A percentile compares a stretch with the other conserved stretches of the same genome.
These are phyloP conservation scores for Antheraea assamensis DNA, from an alignment of 2,888 invertebrate species.

Conservation along the genomic window DNA sequence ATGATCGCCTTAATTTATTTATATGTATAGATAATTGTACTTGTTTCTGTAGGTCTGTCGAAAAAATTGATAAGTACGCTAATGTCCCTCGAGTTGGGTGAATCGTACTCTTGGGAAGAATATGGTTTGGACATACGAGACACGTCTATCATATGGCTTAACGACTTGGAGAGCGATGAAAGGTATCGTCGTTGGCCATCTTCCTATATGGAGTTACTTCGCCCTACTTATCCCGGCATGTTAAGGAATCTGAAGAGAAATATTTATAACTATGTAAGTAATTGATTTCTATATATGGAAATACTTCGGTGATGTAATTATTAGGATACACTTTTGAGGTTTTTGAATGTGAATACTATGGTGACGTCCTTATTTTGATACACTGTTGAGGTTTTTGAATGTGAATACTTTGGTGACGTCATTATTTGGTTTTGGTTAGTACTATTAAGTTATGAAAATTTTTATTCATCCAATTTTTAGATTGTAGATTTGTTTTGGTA, in stretches of 20 bases:
- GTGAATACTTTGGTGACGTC: not conserved
- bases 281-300: not conserved
- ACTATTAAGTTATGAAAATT: not conserved
- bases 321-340: too few relatives aligned
- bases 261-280: constrained; percentile 89
- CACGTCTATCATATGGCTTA: constrained; percentile 95
- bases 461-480: not conserved
- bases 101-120: constrained; percentile 83
- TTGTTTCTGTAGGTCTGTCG: constrained; percentile 76
- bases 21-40: not conserved
- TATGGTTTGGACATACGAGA: constrained; percentile 98
- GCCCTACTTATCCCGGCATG: constrained; percentile 99
- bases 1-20: too few relatives aligned
- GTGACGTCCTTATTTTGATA: too few relatives aligned
- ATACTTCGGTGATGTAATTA: not conserved
- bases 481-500: too few relatives aligned
- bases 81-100: constrained; percentile 87
- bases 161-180: constrained; percentile 95
- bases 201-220: constrained; percentile 93
- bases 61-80: constrained; percentile 84
- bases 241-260: constrained; percentile 93
- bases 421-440: not conserved
- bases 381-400: too few relatives aligned
- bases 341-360: not conserved
- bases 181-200: constrained; percentile 95